phyloP scores from a whole-genome alignment of 2,113 vertebrate species.

The Serinus canaria region DNA sequence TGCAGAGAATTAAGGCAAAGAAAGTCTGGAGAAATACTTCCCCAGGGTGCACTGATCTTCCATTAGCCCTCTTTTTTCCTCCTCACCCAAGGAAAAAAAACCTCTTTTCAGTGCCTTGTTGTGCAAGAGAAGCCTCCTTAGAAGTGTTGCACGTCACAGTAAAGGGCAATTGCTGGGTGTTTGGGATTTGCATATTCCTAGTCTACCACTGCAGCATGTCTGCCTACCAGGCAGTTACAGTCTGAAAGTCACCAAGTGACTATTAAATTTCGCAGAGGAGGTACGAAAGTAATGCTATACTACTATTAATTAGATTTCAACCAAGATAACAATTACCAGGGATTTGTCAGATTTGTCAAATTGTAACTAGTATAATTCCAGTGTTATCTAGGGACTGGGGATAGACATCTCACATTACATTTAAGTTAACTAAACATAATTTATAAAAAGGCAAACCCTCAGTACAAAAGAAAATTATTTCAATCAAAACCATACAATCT shows the following conservation, averaged over 20 bases:
- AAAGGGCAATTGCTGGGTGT: not conserved
- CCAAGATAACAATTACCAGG: not conserved
- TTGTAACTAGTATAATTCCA: constrained; percentile 41
- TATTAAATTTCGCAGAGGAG: not conserved
- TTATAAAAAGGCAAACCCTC: not conserved
- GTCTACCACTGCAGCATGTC: not conserved
- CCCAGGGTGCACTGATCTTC: not conserved
- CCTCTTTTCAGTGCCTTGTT: not conserved
- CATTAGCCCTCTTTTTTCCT: not conserved
- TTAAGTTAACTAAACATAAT: constrained; percentile 48
- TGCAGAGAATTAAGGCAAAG: not conserved
- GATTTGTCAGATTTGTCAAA: constrained; percentile 35
- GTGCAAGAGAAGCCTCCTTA: not conserved
- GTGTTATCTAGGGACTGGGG: not conserved
- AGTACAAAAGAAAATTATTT: constrained; percentile 7
- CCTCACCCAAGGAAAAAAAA: not conserved
- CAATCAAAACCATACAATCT: not conserved
- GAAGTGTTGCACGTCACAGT: not conserved
- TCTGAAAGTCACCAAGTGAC: constrained; percentile 1
- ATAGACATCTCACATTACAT: constrained; percentile 1
- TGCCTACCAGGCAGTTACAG: not conserved
- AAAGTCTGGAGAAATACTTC: not conserved
- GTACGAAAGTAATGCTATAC: not conserved
- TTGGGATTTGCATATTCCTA: not conserved
- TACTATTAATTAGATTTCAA: constrained; percentile 52